These are phyloP conservation scores for Drosophila dunni DNA, from an alignment of 1,140 invertebrate genomes.

Conservation along the genomic window DNA sequence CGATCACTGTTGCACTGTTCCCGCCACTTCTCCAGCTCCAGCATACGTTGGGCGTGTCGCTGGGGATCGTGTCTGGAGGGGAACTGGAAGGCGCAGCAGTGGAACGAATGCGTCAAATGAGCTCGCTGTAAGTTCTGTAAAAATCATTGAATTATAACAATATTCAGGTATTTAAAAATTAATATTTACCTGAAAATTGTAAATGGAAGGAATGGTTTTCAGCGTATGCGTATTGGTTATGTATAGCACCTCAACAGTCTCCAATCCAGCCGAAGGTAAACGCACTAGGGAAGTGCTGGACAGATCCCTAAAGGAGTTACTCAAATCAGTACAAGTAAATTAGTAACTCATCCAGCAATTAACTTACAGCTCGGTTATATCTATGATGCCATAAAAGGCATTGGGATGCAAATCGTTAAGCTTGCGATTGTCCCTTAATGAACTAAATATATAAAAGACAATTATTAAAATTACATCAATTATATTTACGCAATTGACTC, in stretches of 20 bases:
- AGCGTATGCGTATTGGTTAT: constrained; percentile 90
- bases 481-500: constrained; percentile 82
- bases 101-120: constrained; percentile 93
- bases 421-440: constrained; percentile 88
- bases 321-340: neutral
- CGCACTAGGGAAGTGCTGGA: constrained; percentile 90
- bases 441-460: constrained; percentile 85
- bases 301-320: constrained; percentile 87
- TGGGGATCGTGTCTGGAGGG: constrained; percentile 91
- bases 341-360: neutral
- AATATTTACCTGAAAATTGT: constrained; percentile 89
- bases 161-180: neutral
- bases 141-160: neutral
- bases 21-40: constrained; percentile 85
- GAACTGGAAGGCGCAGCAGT: constrained; percentile 95
- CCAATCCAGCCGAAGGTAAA: constrained; percentile 90
- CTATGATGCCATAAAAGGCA: constrained; percentile 88
- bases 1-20: constrained; percentile 56
- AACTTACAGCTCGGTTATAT: constrained; percentile 88
- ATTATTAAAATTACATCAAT: neutral
- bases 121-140: constrained; percentile 85
- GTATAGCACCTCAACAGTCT: constrained; percentile 89
- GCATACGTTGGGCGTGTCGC: constrained; percentile 87
- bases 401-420: constrained; percentile 87
- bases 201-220: constrained; percentile 93